Evolutionary conservation across 2,888 invertebrate genomes (phyloP), one percentile per base, ranked within the genome.

Genomic region (Ophion slaviceki): DNA sequence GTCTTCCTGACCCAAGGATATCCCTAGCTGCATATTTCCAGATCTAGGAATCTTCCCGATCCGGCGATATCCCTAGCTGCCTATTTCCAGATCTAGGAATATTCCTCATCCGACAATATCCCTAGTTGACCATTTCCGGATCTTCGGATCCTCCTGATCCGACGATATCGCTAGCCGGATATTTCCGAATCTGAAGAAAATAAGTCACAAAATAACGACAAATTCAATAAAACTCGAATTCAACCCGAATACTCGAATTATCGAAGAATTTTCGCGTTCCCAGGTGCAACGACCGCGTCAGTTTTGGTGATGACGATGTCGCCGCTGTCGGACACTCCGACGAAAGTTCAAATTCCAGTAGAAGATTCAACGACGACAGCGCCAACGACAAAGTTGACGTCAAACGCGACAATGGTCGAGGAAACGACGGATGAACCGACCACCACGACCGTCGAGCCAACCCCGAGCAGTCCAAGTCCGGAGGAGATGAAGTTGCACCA

Each of bases 401-500:
- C 32, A 11, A 70, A 45, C 32, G 11, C 32, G 14, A 32, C 47
- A 14, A 77, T 36, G 0, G 11, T 6, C 20, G n/a, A 66, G 6
- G 17, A 10, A 10, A 59, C 17, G 32, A 40, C 4, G 11, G 57
- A 71, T 47, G 59, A 45, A 14, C 24, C 82, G 36, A 68, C 20
- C 4, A 72, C 77, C 11, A 28, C 71, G 47, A 74, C 20, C 47
- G 17, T 24, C n/a, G 66, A 32, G 68, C 64, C 45, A 28, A 67
- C 20, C 20, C 36, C 70, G n/a, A 81, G 81, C 28, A 81, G 40
- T 70, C 75, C 24, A 8, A 76, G 76, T 64, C 76, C 68, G 71
- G 85, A 71, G 40, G 80, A 82, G 64, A n/a, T 66, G 24, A 62
- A 53, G 24, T 64, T 80, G 24, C 80, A 80, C 59, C 76, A 86